A percentile compares a stretch with the other conserved stretches of the same genome.
These are phyloP conservation scores for Zelostemma sp. DNA, from an alignment of 1,140 invertebrate genomes.

Conservation along the genomic window DNA sequence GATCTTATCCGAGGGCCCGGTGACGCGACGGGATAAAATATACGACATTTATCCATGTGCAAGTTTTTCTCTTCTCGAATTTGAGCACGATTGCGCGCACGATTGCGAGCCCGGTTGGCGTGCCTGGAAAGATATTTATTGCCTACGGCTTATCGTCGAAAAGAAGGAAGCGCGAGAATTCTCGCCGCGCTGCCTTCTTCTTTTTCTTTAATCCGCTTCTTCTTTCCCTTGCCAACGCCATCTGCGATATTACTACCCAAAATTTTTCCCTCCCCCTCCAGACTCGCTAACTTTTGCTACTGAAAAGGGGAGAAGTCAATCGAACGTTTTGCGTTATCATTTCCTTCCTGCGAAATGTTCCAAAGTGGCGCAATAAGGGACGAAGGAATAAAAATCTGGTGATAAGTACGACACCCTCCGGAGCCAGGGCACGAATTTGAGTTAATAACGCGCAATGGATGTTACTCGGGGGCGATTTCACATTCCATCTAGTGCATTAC, in stretches of 20 bases:
- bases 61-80: slow-evolving; percentile 43
- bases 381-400: slow-evolving; percentile 5
- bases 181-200: slow-evolving; percentile 24
- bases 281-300: no score
- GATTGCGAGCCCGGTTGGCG: slow-evolving; percentile 34
- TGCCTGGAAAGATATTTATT: slow-evolving; percentile 44
- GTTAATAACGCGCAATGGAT: slow-evolving; percentile 38
- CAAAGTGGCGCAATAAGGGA: neutral
- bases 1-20: slow-evolving; percentile 35
- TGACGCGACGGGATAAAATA: slow-evolving; percentile 42
- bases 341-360: neutral
- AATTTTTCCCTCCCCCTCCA: no score
- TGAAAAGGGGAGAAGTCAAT: neutral
- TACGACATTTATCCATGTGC: slow-evolving; percentile 45
- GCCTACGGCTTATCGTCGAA: slow-evolving; percentile 43
- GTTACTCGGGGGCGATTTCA: slow-evolving; percentile 37
- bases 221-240: neutral
- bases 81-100: slow-evolving; percentile 36
- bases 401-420: neutral
- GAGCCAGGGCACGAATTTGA: slow-evolving; percentile 21
- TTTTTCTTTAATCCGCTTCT: slow-evolving; percentile 36
- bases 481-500: slow-evolving; percentile 49
- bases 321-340: neutral
- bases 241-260: no score
- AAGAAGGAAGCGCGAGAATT: slow-evolving; percentile 41